These are phyloP conservation scores for Excalfactoria chinensis DNA, from an alignment of 2,113 vertebrate genomes.

Conservation along the genomic window DNA sequence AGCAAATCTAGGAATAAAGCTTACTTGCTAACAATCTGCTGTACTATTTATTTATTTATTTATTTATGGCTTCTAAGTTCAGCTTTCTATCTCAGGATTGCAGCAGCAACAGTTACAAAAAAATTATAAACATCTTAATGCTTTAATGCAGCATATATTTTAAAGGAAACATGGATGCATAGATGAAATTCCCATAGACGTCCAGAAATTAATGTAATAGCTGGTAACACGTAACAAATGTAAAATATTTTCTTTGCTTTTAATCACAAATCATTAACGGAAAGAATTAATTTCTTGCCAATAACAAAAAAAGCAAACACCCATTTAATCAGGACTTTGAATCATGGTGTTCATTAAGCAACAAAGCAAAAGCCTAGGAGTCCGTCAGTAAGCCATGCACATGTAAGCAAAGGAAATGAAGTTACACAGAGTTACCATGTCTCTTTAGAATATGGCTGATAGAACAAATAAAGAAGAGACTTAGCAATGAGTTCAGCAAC, in stretches of 20 bases:
- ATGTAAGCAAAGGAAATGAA: not conserved
- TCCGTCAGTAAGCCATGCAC: not conserved
- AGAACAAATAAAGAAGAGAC: not conserved
- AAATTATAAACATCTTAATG: not conserved
- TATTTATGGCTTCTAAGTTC: not conserved
- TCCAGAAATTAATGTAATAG: not conserved
- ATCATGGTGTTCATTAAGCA: not conserved
- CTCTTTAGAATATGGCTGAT: not conserved
- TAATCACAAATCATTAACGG: not conserved
- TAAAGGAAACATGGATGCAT: not conserved
- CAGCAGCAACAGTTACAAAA: not conserved
- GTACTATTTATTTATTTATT: not conserved
- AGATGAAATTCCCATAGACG: not conserved
- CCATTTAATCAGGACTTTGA: not conserved
- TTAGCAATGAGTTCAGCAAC: not conserved
- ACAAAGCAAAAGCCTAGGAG: not conserved
- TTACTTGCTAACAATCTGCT: not conserved
- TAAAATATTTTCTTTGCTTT: not conserved
- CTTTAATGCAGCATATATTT: not conserved
- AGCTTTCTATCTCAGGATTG: not conserved
- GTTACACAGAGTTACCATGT: not conserved
- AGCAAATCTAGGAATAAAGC: not conserved
- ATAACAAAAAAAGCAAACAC: not conserved
- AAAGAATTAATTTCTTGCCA: not conserved
- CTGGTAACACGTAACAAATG: not conserved